Conservation (phyloP, 1,140 invertebrate genomes). For the Scaptomyza montana region DNA sequence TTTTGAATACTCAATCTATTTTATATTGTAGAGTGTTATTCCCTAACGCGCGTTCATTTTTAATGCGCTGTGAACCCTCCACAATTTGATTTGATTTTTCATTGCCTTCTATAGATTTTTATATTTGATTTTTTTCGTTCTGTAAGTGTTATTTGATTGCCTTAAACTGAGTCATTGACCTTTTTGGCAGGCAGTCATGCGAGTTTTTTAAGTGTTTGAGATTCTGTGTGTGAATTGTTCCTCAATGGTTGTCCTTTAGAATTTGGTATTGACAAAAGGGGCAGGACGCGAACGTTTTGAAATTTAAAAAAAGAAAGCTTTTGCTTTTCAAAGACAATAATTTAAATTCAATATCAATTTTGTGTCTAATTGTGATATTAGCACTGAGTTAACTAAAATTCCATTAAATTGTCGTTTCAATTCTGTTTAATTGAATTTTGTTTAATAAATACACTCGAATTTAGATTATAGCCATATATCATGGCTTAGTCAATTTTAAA, state of each 20-base stretch:
- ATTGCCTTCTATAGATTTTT: slow-evolving; percentile 27
- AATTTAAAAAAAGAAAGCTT: too few relatives aligned
- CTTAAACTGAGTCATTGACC: slow-evolving; percentile 44
- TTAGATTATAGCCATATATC: slow-evolving; percentile 16
- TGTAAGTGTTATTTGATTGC: too few relatives aligned
- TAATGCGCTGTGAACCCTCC: slow-evolving; percentile 1
- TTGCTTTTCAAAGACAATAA: background rate
- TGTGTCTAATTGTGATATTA: background rate
- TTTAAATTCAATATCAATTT: background rate
- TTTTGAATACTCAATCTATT: background rate
- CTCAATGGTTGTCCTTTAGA: slow-evolving; percentile 6
- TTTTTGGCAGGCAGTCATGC: slow-evolving; percentile 11
- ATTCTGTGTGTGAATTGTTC: background rate
- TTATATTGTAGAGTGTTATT: background rate
- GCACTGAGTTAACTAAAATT: background rate
- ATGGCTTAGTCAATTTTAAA: background rate
- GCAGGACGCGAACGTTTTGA: too few relatives aligned
- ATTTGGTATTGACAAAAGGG: background rate
- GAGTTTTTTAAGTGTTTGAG: background rate
- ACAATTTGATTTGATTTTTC: slow-evolving; percentile 20
- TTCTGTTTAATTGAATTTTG: background rate
- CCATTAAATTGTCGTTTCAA: background rate
- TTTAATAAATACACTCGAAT: background rate
- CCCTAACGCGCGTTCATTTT: background rate
- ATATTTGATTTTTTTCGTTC: background rate